These are phyloP conservation scores for Cnemophilus loriae DNA, from an alignment of 2,113 vertebrate species.

Conservation along the genomic window DNA sequence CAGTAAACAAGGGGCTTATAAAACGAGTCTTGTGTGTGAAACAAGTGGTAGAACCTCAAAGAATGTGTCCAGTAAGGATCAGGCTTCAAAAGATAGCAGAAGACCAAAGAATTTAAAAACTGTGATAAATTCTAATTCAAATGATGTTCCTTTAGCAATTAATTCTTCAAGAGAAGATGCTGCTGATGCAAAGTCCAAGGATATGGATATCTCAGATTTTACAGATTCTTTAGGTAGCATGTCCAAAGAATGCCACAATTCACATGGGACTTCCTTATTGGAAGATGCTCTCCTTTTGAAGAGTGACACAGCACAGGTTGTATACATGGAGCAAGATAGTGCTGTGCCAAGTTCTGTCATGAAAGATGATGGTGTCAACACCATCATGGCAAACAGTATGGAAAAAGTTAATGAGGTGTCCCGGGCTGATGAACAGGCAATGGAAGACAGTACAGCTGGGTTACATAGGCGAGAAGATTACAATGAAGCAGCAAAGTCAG, in stretches of 20 bases:
- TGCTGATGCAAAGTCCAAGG: background rate
- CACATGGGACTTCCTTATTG: background rate
- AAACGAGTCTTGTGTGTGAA: background rate
- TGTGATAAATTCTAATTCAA: constrained; percentile 21
- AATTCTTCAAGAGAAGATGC: constrained; percentile 20
- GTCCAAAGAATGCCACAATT: background rate
- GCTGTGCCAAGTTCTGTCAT: background rate
- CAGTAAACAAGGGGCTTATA: background rate
- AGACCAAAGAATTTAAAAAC: constrained; percentile 51
- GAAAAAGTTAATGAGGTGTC: background rate
- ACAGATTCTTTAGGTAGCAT: background rate
- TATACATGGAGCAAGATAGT: background rate
- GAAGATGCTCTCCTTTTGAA: background rate
- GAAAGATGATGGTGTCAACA: background rate
- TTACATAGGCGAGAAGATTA: background rate
- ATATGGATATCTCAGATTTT: background rate
- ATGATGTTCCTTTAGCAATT: background rate
- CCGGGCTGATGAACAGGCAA: background rate
- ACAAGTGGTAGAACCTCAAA: background rate
- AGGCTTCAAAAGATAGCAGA: constrained; percentile 17
- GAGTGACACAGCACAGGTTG: background rate
- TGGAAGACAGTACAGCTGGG: background rate
- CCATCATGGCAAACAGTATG: background rate
- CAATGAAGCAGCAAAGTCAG: background rate
- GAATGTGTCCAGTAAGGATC: background rate